A percentile compares a stretch with the other conserved stretches of the same genome.
Conservation (phyloP, 2,888 invertebrate species). For the Rotaria sp. region DNA sequence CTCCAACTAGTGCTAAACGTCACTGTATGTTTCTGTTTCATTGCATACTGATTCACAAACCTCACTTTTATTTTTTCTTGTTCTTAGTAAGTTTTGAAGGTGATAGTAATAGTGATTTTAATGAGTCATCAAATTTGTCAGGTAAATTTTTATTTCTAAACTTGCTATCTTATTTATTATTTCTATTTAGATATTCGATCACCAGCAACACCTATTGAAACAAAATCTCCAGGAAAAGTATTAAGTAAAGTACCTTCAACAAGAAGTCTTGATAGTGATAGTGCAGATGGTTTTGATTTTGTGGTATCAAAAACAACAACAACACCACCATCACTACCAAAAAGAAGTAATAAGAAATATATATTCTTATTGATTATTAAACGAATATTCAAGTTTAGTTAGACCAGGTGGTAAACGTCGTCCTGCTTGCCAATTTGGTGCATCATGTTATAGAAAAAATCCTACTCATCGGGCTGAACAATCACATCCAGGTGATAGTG, state of each 20-base stretch:
- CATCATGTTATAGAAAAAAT: constrained; percentile 15
- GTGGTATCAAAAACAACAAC: background rate
- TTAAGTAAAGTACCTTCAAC: background rate
- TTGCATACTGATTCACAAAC: background rate
- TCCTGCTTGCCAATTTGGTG: background rate
- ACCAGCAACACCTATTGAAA: background rate
- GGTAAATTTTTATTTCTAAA: background rate
- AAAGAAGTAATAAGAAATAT: background rate
- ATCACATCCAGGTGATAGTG: constrained; percentile 23
- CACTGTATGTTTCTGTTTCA: background rate
- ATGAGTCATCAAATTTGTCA: background rate
- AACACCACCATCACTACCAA: background rate
- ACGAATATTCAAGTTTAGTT: background rate
- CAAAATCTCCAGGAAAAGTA: background rate
- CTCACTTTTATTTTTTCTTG: background rate
- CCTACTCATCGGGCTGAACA: background rate
- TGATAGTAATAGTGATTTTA: background rate
- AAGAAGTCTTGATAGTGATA: background rate
- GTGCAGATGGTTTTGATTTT: background rate
- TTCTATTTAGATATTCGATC: background rate
- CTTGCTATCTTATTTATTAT: background rate
- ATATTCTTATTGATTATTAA: background rate
- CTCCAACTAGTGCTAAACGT: background rate
- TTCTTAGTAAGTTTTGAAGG: background rate
- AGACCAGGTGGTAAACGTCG: background rate